These are phyloP conservation scores for Gortyna flavago DNA, from an alignment of 2,888 invertebrate species.

Conservation along the genomic window DNA sequence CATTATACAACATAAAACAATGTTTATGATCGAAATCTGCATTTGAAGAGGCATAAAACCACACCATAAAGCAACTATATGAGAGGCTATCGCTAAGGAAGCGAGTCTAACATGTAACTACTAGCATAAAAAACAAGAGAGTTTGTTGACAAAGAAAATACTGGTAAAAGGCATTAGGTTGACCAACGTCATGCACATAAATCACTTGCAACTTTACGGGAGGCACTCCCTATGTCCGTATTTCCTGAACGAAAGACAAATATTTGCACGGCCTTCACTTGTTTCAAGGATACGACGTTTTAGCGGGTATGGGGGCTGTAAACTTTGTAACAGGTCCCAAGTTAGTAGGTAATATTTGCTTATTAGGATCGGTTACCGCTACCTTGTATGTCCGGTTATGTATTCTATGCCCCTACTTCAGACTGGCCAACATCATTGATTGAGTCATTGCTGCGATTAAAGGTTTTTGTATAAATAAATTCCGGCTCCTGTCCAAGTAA, in stretches of 20 bases:
- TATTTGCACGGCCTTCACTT: slow-evolving; percentile 44
- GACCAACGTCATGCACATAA: slow-evolving; percentile 26
- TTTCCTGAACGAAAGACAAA: slow-evolving; percentile 22
- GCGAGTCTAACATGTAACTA: background rate
- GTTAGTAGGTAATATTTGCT: background rate
- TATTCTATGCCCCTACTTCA: background rate
- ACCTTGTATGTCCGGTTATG: background rate
- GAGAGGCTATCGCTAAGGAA: background rate
- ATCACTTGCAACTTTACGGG: slow-evolving; percentile 19
- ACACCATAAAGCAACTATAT: background rate
- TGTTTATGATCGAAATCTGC: slow-evolving; percentile 15
- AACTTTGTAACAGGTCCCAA: slow-evolving; percentile 11
- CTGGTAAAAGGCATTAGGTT: slow-evolving; percentile 12
- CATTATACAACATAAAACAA: slow-evolving; percentile 15
- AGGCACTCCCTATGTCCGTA: slow-evolving; percentile 26
- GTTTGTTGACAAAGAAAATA: slow-evolving; percentile 23
- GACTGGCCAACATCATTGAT: background rate
- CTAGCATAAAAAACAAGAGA: slow-evolving; percentile 23
- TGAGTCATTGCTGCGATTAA: background rate
- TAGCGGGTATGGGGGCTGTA: background rate
- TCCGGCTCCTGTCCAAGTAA: background rate
- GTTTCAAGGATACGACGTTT: slow-evolving; percentile 34
- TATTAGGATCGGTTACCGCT: background rate
- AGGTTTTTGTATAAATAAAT: background rate
- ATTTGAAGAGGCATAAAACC: slow-evolving; percentile 23